Evolutionary conservation across 2,888 invertebrate species (phyloP).

Genomic region (Lomographa bimaculata): DNA sequence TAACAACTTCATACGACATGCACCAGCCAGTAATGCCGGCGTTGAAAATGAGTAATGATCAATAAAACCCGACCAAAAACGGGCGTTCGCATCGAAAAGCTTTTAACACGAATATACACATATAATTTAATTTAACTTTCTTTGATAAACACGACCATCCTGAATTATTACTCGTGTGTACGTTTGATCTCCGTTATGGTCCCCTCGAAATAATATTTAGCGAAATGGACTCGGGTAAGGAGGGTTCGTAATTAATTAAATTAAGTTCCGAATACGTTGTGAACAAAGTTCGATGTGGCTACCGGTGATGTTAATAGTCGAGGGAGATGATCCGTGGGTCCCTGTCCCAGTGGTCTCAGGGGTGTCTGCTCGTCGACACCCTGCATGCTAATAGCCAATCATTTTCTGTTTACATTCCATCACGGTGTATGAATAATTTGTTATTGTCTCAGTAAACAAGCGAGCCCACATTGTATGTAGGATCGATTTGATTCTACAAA

Average conservation of each 20-base stretch:
- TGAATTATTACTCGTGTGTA: constrained; percentile 44
- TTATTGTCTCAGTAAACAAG: constrained; percentile 79
- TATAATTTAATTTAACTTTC: constrained; percentile 51
- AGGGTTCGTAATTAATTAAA: constrained; percentile 79
- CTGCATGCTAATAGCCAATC: constrained; percentile 81
- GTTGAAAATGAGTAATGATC: constrained; percentile 74
- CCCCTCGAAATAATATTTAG: constrained; percentile 75
- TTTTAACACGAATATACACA: constrained; percentile 39
- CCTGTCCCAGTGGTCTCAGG: constrained; percentile 53
- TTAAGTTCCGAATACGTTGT: constrained; percentile 78
- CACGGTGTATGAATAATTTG: constrained; percentile 82
- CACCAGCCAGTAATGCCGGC: constrained; percentile 55
- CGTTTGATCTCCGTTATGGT: constrained; percentile 68
- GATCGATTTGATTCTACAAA: constrained; percentile 73
- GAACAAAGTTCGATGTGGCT: constrained; percentile 72
- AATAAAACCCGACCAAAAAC: constrained; percentile 65
- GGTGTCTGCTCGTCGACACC: constrained; percentile 56
- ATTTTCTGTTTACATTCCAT: constrained; percentile 84
- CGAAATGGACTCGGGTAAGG: constrained; percentile 63
- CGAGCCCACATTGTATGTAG: constrained; percentile 71
- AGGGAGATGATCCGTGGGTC: constrained; percentile 70
- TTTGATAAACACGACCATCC: constrained; percentile 50
- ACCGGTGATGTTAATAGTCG: constrained; percentile 72
- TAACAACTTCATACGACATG: constrained; percentile 67
- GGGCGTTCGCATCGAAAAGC: constrained; percentile 49